Conservation (phyloP, 2,888 invertebrate genomes). For the Copidosoma aretas region DNA sequence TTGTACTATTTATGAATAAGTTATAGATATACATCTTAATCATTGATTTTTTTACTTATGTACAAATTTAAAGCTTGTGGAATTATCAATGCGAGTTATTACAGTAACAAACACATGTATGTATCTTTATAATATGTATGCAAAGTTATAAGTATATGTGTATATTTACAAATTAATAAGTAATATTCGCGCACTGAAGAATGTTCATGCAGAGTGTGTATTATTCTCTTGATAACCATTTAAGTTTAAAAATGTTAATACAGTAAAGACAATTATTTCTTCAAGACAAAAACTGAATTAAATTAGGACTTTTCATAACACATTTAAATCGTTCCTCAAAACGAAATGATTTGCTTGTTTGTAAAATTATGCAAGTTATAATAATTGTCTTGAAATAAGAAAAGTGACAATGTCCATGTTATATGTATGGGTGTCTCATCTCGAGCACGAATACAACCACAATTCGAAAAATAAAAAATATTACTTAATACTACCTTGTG, state of each 20-base stretch:
- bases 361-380: conserved; percentile 7
- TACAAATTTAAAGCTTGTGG: conserved; percentile 23
- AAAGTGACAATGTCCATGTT: conserved; percentile 13
- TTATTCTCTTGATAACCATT: neutral
- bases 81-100: conserved; percentile 32
- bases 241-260: neutral
- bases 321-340: conserved; percentile 7
- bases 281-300: conserved; percentile 12
- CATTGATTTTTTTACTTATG: conserved; percentile 1
- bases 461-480: conserved; percentile 10
- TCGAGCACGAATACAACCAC: conserved; percentile 14
- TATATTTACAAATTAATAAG: conserved; percentile 37
- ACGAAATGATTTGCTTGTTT: conserved; percentile 6
- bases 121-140: conserved; percentile 5
- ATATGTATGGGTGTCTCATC: conserved; percentile 11
- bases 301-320: neutral
- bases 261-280: neutral
- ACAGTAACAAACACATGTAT: conserved; percentile 24
- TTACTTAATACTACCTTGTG: conserved; percentile 19
- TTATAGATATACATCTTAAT: neutral
- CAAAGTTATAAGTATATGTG: conserved; percentile 20
- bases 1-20: conserved; percentile 31
- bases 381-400: conserved; percentile 8
- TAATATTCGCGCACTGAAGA: conserved; percentile 23
- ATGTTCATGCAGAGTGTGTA: neutral